Conservation (phyloP, 2,888 invertebrate genomes). For the Schizotus pectinicornis region DNA sequence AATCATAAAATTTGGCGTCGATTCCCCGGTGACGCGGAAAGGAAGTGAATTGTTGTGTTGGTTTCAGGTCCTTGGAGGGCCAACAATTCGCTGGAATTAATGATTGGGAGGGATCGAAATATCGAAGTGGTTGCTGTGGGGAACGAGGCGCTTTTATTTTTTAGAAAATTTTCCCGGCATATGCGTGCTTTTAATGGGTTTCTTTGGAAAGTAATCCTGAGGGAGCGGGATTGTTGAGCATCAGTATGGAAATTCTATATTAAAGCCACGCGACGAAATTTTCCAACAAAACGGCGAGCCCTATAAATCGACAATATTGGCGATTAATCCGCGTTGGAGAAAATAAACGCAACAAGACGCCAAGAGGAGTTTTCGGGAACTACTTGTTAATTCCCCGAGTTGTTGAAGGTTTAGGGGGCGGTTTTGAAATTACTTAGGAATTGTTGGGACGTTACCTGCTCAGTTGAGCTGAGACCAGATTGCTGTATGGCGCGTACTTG, state of each 20-base stretch:
- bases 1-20: too few species aligned
- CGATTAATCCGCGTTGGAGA: too few species aligned
- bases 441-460: slow-evolving; percentile 82
- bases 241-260: too few species aligned
- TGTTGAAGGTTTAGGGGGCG: too few species aligned
- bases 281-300: neutral
- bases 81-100: slow-evolving; percentile 6
- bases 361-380: slow-evolving; percentile 3
- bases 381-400: too few species aligned
- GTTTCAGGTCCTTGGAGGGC: neutral
- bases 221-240: too few species aligned
- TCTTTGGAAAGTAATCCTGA: too few species aligned
- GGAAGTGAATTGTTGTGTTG: slow-evolving; percentile 10
- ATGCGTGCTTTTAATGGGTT: too few species aligned
- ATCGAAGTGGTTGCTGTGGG: too few species aligned
- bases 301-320: neutral
- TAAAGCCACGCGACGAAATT: neutral
- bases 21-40: neutral
- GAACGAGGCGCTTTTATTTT: too few species aligned
- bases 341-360: neutral
- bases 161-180: too few species aligned
- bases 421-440: too few species aligned
- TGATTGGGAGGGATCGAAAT: neutral
- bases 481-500: slow-evolving; percentile 88
- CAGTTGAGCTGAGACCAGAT: slow-evolving; percentile 84